These are phyloP conservation scores for Limnephilus auricula DNA, from an alignment of 2,888 invertebrate species.

Conservation along the genomic window DNA sequence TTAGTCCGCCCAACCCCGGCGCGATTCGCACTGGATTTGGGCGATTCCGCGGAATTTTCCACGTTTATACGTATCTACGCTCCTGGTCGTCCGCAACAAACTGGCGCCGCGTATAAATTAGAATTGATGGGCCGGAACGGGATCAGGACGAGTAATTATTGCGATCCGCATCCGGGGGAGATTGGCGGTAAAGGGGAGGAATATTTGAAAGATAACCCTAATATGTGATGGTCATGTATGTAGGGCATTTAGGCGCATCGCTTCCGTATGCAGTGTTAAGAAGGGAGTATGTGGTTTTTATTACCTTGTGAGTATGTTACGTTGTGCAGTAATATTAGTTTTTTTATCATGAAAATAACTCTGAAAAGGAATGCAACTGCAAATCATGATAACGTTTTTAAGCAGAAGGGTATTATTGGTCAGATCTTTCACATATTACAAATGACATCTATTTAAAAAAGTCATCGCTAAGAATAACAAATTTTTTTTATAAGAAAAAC, in stretches of 20 bases:
- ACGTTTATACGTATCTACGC: neutral
- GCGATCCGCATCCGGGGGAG: constrained; percentile 35
- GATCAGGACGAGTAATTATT: constrained; percentile 38
- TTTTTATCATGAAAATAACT: too few species aligned
- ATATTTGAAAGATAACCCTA: neutral
- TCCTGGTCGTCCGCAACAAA: neutral
- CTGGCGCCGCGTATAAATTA: constrained; percentile 53
- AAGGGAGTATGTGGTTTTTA: neutral
- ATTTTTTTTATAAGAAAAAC: too few species aligned
- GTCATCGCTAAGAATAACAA: too few species aligned
- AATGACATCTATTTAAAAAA: too few species aligned
- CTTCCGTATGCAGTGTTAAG: neutral
- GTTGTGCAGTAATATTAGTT: too few species aligned
- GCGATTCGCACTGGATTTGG: constrained; percentile 29
- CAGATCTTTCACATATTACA: too few species aligned
- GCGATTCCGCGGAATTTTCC: constrained; percentile 5
- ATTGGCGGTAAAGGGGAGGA: neutral
- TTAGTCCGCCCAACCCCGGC: neutral
- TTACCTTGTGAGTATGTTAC: neutral
- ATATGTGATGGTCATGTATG: neutral
- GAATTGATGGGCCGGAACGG: constrained; percentile 58
- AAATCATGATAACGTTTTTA: too few species aligned
- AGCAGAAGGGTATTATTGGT: too few species aligned
- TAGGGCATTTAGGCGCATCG: neutral
- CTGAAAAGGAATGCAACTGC: too few species aligned